Conservation (phyloP, 92 coral and sea anemone species). For the Montipora capitata region DNA sequence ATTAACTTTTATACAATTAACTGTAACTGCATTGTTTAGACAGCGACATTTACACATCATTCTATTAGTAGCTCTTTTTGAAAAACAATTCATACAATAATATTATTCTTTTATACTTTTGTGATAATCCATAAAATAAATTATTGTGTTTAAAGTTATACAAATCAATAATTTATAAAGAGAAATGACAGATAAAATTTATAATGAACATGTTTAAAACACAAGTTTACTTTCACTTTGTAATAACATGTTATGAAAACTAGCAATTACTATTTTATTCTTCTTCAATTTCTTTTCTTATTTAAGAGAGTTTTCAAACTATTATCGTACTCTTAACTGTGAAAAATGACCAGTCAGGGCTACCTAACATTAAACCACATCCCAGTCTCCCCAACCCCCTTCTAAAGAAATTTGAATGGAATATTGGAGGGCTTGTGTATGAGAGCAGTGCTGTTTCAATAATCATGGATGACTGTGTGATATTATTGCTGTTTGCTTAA, state of each 20-base stretch:
- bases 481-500: no score
- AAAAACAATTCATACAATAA: constrained; percentile 13
- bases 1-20: no score
- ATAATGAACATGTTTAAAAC: not conserved
- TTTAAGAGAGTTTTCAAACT: no score
- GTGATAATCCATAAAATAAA: not conserved
- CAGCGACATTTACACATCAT: not conserved
- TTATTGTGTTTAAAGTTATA: not conserved
- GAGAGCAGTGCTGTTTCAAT: no score
- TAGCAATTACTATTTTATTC: not conserved
- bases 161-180: not conserved
- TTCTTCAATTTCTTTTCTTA: no score
- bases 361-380: no score
- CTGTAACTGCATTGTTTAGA: not conserved
- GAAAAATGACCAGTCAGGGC: no score
- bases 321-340: no score
- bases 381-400: no score
- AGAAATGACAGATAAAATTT: not conserved
- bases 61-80: not conserved
- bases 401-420: no score
- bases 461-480: no score
- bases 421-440: no score
- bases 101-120: not conserved
- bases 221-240: not conserved
- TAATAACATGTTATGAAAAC: not conserved